These are phyloP conservation scores for Acanthoscelides obtectus DNA, from an alignment of 2,888 invertebrate genomes.

Conservation along the genomic window DNA sequence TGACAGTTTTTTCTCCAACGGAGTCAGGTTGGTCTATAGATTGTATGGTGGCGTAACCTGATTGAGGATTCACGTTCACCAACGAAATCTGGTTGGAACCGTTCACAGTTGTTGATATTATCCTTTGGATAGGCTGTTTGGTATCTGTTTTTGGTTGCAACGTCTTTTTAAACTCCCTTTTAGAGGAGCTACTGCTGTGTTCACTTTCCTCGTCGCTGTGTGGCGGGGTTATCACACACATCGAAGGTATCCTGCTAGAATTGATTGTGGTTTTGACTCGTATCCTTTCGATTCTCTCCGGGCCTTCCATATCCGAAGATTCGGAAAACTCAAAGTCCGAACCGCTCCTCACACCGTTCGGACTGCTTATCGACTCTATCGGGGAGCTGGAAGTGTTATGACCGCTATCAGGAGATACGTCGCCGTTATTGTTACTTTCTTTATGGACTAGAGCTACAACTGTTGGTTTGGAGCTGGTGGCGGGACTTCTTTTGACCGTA, in stretches of 20 bases:
- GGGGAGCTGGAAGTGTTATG: constrained; percentile 78
- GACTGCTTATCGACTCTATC: constrained; percentile 70
- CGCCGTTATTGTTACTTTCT: constrained; percentile 52
- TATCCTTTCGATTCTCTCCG: constrained; percentile 80
- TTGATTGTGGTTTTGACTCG: constrained; percentile 82
- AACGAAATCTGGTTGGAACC: constrained; percentile 33
- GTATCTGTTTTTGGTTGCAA: constrained; percentile 14
- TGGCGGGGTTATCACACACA: constrained; percentile 87
- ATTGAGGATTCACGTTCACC: constrained; percentile 41
- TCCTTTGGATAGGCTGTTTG: constrained; percentile 12
- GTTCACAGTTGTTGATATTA: constrained; percentile 27
- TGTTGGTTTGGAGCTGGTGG: constrained; percentile 50
- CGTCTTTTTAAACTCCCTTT: constrained; percentile 19
- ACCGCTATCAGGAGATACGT: constrained; percentile 75
- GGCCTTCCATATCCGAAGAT: constrained; percentile 82
- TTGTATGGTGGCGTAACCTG: constrained; percentile 45
- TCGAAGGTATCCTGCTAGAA: constrained; percentile 83
- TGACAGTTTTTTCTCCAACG: constrained; percentile 10
- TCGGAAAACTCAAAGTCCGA: constrained; percentile 83
- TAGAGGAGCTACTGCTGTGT: constrained; percentile 35
- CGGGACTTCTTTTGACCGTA: constrained; percentile 46
- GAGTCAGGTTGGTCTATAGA: constrained; percentile 30
- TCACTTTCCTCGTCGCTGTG: constrained; percentile 82
- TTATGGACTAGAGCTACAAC: constrained; percentile 58
- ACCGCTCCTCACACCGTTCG: constrained; percentile 61